Evolutionary conservation across 2,113 vertebrate species (phyloP).

Genomic region (Dicentrarchus labrax): DNA sequence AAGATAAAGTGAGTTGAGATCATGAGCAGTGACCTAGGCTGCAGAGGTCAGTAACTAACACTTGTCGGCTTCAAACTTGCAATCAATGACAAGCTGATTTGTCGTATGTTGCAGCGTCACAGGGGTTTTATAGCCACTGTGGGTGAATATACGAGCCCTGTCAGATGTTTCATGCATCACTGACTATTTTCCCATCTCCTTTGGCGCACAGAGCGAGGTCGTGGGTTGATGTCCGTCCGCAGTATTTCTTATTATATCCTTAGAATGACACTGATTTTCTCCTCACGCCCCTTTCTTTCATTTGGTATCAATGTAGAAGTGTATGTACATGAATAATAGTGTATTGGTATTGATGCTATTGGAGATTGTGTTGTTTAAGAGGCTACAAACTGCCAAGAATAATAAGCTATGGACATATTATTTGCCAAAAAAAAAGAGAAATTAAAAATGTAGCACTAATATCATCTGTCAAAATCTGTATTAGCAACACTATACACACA

Average conservation of each 20-base stretch:
- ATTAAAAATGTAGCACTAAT: not conserved
- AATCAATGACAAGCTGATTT: not conserved
- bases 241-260: constrained; percentile 16
- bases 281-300: not conserved
- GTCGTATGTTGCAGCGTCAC: constrained; percentile 1
- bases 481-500: not conserved
- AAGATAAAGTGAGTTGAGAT: not conserved
- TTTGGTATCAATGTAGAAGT: not conserved
- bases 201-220: not conserved
- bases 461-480: not conserved
- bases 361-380: not conserved
- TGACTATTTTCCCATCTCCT: constrained; percentile 26
- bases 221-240: constrained; percentile 39
- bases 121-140: constrained; percentile 12
- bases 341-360: not conserved
- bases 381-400: not conserved
- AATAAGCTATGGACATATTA: not conserved
- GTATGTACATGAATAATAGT: not conserved
- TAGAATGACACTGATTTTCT: constrained; percentile 23
- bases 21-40: not conserved
- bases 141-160: constrained; percentile 16
- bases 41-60: constrained; percentile 4
- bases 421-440: not conserved
- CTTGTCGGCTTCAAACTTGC: not conserved
- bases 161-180: constrained; percentile 45